Evolutionary conservation across 2,888 invertebrate species (phyloP), one percentile per base, ranked within the genome.

Genomic region (Boloria selene): DNA sequence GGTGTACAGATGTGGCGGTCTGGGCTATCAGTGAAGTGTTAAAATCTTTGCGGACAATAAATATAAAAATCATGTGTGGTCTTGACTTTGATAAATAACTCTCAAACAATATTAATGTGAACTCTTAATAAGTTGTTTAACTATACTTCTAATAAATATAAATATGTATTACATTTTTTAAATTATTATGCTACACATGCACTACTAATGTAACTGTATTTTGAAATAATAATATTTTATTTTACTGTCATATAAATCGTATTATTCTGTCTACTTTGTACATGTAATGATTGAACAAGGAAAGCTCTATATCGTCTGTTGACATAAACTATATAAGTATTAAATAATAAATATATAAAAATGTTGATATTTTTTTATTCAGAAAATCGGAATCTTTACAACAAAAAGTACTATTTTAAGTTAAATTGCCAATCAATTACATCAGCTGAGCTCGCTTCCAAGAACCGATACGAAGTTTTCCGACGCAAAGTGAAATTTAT

Each of bases 1-100:
- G 79, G 84, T 83, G 81, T 85, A 85, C 90, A 89, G 89, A 90
- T 90, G 90, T 82, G 79, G 79, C 80, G 76, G 77, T 80, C 80
- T 81, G 77, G 69, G 69, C 68, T 61, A 66, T 70, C 70, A 70
- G 66, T 73, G 62, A 70, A 74, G 72, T 75, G 74, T 73, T 73
- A 70, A 71, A 74, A 72, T 69, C 71, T 72, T 73, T 69, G 61
- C 73, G 68, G 69, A 63, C 65, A 67, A 72, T 72, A 71, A 68
- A 64, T 62, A 58, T 58, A 53, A 44, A 42, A 52, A 53, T 49
- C 68, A 38, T 72, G 73, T 72, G 73, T 71, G 73, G 73, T 70
- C 73, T 59, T 44, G 38, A 49, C 13, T 31, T 44, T 38, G 13
- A 49, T 54, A 58, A 31, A 54, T 55, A 54, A 38, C 26, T 49